A percentile compares a stretch with the other conserved stretches of the same genome.
Conservation (phyloP, 2,888 invertebrate genomes). For the Steromphala cineraria region DNA sequence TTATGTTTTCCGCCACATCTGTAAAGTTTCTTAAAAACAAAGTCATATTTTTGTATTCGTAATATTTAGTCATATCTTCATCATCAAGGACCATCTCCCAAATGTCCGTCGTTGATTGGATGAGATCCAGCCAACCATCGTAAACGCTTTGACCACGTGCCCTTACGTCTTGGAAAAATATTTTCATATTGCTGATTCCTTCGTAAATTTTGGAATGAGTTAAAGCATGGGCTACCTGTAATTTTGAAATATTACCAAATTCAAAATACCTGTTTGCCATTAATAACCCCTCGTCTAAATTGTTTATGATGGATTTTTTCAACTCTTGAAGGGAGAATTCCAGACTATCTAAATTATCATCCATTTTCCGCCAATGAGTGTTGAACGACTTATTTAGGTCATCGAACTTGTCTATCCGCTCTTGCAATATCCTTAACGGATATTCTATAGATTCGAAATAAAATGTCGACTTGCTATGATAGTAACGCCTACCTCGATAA, state of each 20-base stretch:
- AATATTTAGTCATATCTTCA: constrained; percentile 53
- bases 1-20: constrained; percentile 34
- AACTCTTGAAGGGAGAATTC: constrained; percentile 25
- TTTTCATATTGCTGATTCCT: constrained; percentile 39
- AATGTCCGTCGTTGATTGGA: constrained; percentile 35
- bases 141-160: constrained; percentile 55
- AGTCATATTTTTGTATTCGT: constrained; percentile 44
- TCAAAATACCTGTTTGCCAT: constrained; percentile 37
- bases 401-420: constrained; percentile 37
- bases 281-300: constrained; percentile 31
- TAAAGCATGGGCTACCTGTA: constrained; percentile 42
- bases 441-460: constrained; percentile 56
- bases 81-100: constrained; percentile 56
- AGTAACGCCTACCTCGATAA: constrained; percentile 43
- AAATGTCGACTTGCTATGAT: constrained; percentile 53
- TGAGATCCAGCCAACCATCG: constrained; percentile 50
- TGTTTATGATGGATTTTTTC: constrained; percentile 34
- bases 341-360: constrained; percentile 38
- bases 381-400: constrained; percentile 38
- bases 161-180: constrained; percentile 56
- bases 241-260: constrained; percentile 35
- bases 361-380: constrained; percentile 25
- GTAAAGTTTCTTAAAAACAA: constrained; percentile 40
- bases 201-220: constrained; percentile 42
- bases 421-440: constrained; percentile 43